A percentile compares a stretch with the other conserved stretches of the same genome.
Evolutionary conservation across 2,797 vertebrate genomes (phyloP).

Genomic region (Menidia menidia): DNA sequence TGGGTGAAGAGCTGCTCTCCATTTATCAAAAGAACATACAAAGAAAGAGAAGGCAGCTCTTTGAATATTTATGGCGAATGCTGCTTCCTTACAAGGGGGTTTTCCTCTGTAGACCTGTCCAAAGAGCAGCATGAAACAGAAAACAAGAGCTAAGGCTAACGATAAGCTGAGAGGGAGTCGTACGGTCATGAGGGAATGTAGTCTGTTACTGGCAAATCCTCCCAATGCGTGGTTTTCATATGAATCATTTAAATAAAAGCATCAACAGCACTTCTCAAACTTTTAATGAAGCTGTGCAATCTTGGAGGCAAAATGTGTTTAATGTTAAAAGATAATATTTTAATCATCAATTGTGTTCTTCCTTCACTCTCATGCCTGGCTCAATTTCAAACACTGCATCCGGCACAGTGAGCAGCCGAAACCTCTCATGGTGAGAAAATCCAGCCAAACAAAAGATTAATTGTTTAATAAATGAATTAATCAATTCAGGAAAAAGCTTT

Average conservation of each 20-base stretch:
- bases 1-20: conserved; percentile 16
- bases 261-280: conserved; percentile 24
- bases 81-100: conserved; percentile 58
- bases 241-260: conserved; percentile 65
- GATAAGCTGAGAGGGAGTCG: conserved; percentile 53
- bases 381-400: no score
- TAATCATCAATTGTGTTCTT: conserved; percentile 26
- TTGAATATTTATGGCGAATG: conserved; percentile 52
- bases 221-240: conserved; percentile 55
- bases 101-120: conserved; percentile 57
- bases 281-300: conserved; percentile 20
- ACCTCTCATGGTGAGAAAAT: conserved; percentile 11
- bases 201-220: conserved; percentile 53
- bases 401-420: neutral
- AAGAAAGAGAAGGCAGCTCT: conserved; percentile 50
- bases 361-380: conserved; percentile 6
- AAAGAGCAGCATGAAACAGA: conserved; percentile 64
- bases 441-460: conserved; percentile 30
- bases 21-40: conserved; percentile 34
- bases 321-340: conserved; percentile 18
- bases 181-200: conserved; percentile 54
- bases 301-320: conserved; percentile 1
- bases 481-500: conserved; percentile 32
- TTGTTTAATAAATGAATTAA: conserved; percentile 5
- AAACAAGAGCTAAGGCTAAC: conserved; percentile 37